Percentiles rank a stretch among this genome's conserved stretches.
These are phyloP conservation scores for Anas bahamensis DNA, from an alignment of 2,797 vertebrate species.

Conservation along the genomic window DNA sequence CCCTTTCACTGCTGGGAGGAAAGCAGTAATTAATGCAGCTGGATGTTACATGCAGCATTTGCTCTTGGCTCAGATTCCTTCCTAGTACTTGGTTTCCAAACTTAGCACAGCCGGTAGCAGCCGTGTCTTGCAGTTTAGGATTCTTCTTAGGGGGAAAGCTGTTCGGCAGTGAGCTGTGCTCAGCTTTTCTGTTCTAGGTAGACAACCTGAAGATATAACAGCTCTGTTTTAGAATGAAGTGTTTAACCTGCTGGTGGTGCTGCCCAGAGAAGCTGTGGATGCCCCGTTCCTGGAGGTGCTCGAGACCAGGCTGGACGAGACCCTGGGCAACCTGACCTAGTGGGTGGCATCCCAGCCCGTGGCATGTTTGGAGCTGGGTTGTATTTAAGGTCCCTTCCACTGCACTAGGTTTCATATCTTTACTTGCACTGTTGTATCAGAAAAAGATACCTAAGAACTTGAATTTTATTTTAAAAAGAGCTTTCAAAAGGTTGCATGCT, in stretches of 20 bases:
- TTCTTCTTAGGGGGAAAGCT: background rate
- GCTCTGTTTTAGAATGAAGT: background rate
- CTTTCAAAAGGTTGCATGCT: background rate
- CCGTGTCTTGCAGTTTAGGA: background rate
- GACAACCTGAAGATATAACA: background rate
- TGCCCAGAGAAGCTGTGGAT: too few relatives aligned
- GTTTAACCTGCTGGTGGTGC: background rate
- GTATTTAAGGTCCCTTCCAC: too few relatives aligned
- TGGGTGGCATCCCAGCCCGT: too few relatives aligned
- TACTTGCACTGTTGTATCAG: background rate
- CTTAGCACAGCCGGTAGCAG: background rate
- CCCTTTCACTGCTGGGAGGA: constrained; percentile 2
- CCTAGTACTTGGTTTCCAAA: background rate
- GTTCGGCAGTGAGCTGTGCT: background rate
- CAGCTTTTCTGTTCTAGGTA: background rate
- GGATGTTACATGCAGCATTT: constrained; percentile 27
- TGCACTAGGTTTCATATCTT: background rate
- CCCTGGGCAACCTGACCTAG: too few relatives aligned
- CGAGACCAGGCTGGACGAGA: too few relatives aligned
- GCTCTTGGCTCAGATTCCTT: background rate
- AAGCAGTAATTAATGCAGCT: constrained; percentile 58
- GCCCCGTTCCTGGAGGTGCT: too few relatives aligned
- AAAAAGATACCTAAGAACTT: background rate
- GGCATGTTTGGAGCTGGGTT: too few relatives aligned
- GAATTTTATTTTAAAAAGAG: background rate